Base-by-base conservation (phyloP, 2,888 invertebrate genomes). In the Lasioglossum marginatum region DNA sequence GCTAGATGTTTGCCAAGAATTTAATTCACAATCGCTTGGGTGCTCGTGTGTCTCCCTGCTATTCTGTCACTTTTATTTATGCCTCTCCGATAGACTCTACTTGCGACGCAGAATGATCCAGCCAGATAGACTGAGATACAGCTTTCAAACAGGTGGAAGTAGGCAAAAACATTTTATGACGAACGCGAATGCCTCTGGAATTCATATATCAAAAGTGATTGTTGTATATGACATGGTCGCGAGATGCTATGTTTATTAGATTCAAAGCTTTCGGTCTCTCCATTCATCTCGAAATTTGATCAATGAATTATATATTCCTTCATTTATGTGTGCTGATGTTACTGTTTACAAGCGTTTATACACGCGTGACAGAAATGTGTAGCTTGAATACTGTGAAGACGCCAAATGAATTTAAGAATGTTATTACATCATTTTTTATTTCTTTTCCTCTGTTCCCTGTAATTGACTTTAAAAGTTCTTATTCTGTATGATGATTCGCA, bases 21-120 rank as follows among this genome's bases (percentile, higher is more conserved):
- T 87, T 80, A 78, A 87, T 88, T 84, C 75, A 31, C 72, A 57
- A 81, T 45, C 45, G 48, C 71, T 68, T 40, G 57, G 73, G 72
- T 45, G 57, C 81, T 63, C 72, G 23, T 19, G 12, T 6, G 6
- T 12, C 52, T 2, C 63, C 72, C 63, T 68, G 43, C 66, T 66
- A 48, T 63, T 31, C 27, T 52, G 23, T 34, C 57, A n/a, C 37
- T 43, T 66, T 60, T 37, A 27, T 43, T 74, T 40, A 57, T 8
- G 1, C 77, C 31, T 34, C 37, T 19, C 6, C 45, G 4, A 4
- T 16, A 57, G 12, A 19, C 19, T 8, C 45, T 40, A 34, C 19
- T 45, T 27, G 4, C 14, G 34, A 4, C 12, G 10, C 37, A 68
- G 40, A 40, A 40, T 70, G 40, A 40, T n/a, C 40, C 70, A 40